Evolutionary conservation across 2,888 invertebrate genomes (phyloP).

Genomic region (Philonicus albiceps): DNA sequence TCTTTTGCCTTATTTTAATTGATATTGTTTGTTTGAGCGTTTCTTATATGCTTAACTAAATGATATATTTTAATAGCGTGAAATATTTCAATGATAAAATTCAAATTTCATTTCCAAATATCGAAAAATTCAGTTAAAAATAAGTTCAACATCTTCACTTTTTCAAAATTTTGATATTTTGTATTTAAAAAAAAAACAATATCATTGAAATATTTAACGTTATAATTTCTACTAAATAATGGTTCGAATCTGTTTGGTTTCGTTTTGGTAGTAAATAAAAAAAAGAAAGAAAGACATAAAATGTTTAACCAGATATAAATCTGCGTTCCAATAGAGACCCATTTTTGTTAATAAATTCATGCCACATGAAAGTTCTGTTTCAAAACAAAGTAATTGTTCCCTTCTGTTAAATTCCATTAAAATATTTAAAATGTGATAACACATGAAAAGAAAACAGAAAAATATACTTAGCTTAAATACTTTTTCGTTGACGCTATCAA

Average conservation of each 20-base stretch:
- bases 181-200: background rate
- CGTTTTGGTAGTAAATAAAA: slow-evolving; percentile 1
- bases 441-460: background rate
- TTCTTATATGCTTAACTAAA: slow-evolving; percentile 17
- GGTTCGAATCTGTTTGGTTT: slow-evolving; percentile 24
- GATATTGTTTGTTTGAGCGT: slow-evolving; percentile 23
- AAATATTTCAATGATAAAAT: slow-evolving; percentile 10
- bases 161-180: no score
- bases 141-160: no score
- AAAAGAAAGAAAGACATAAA: slow-evolving; percentile 8
- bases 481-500: background rate
- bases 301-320: slow-evolving; percentile 7
- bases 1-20: background rate
- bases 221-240: background rate
- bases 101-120: no score
- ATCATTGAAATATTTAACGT: background rate
- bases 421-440: background rate
- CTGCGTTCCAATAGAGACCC: slow-evolving; percentile 6
- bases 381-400: slow-evolving; percentile 6
- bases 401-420: background rate
- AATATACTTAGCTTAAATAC: background rate
- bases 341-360: background rate
- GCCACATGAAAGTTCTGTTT: slow-evolving; percentile 40
- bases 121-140: no score
- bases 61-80: background rate